Conservation (phyloP, 2,797 vertebrate species). For the Rhabdomys pumilio region DNA sequence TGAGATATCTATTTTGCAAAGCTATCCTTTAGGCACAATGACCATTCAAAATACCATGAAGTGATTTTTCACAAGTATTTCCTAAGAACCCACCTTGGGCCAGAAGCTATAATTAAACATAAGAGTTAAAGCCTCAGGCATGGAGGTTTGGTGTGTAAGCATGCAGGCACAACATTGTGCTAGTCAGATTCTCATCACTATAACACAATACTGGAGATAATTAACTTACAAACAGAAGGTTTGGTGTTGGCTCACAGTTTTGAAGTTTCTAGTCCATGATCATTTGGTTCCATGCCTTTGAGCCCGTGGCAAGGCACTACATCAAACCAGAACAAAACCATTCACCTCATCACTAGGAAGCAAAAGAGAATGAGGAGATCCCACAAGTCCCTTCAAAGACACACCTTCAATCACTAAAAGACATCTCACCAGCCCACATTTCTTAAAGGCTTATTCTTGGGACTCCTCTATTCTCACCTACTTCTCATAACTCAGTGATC, state of each 20-base stretch:
- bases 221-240: not conserved
- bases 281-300: not conserved
- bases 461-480: slow-evolving; percentile 59
- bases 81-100: not conserved
- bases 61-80: not conserved
- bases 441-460: slow-evolving; percentile 61
- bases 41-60: not conserved
- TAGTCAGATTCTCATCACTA: not conserved
- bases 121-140: not conserved
- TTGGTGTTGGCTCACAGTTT: slow-evolving; percentile 1
- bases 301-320: not conserved
- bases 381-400: not conserved
- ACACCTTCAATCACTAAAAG: not conserved
- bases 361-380: not conserved
- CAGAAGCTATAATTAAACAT: not conserved
- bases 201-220: not conserved
- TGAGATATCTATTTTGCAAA: not conserved
- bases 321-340: not conserved
- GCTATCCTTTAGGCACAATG: not conserved
- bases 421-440: not conserved
- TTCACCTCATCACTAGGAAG: not conserved
- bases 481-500: slow-evolving; percentile 94
- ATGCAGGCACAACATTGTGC: not conserved
- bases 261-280: not conserved
- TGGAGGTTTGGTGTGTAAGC: not conserved